Base-by-base conservation (phyloP, 2,797 vertebrate genomes). In the Acanthornis magna region DNA sequence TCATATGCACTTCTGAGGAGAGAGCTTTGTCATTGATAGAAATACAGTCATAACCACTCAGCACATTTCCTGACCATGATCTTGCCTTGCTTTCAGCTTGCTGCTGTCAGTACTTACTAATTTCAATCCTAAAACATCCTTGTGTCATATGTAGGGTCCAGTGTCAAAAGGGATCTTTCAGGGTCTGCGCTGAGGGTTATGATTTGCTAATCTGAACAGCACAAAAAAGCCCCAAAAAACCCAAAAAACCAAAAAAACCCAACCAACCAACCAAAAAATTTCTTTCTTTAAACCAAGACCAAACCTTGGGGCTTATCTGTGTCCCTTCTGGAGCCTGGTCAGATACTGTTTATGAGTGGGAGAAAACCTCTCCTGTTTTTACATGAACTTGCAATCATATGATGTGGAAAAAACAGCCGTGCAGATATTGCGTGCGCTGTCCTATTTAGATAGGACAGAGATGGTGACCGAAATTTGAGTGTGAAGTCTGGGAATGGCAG, bases 71-170 rank as follows among this genome's bases (percentile, higher is more conserved):
- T 89, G 54, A n/a, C 62, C 30, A 5, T 55, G 57, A 50, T 89
- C 57, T 57, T 72, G 54, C 50, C 57, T 82, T 62, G 11, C 36
- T 71, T 81, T 84, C 54, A 57, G 54, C 42, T 77, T 82, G 38
- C 32, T 88, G 36, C 74, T 89, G 32, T 43, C 51, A 68, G n/a
- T 42, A 29, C 29, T 68, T 36, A 32, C 12, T 89, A 14, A 61
- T 85, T 91, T 77, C 82, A 93, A 85, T 88, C 83, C 74, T 85
- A 43, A 88, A 70, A 51, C 71, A 76, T 70, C 60, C 66, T 70
- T 67, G 45, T 82, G 32, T 67, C 45, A 19, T 65, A 21, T 40
- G 26, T 79, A 80, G 92, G 47, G 67, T 27, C 76, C 76, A 53
- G 26, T 65, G 58, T 70, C 83, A 45, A n/a, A 85, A 78, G 43